Conservation (phyloP, 1,140 invertebrate genomes). For the Hormaphis cornu region DNA sequence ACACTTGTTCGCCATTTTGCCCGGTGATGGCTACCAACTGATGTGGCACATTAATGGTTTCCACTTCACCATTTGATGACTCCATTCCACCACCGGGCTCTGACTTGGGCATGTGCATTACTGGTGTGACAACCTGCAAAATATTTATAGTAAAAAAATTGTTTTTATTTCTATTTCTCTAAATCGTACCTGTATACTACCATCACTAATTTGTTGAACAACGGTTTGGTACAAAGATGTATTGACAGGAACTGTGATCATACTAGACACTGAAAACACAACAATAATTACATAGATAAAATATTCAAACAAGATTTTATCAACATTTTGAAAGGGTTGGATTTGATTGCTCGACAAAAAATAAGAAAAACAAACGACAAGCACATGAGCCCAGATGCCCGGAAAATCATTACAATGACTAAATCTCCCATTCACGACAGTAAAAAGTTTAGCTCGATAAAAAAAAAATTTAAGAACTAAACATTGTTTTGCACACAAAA, state of each 20-base stretch:
- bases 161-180: not conserved
- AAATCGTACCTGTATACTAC: slow-evolving; percentile 57
- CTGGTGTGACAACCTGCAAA: slow-evolving; percentile 52
- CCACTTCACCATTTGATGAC: slow-evolving; percentile 48
- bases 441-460: too few relatives aligned
- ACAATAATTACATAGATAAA: slow-evolving; percentile 60
- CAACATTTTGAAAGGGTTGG: not conserved
- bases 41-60: slow-evolving; percentile 54
- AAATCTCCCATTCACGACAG: too few relatives aligned
- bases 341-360: not conserved
- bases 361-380: not conserved
- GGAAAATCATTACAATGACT: not conserved
- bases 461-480: too few relatives aligned
- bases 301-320: slow-evolving; percentile 30
- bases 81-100: slow-evolving; percentile 46
- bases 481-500: too few relatives aligned
- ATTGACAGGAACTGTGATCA: slow-evolving; percentile 89
- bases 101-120: slow-evolving; percentile 69
- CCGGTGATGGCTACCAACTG: slow-evolving; percentile 65
- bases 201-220: slow-evolving; percentile 69
- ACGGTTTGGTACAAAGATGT: slow-evolving; percentile 94
- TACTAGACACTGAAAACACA: slow-evolving; percentile 71
- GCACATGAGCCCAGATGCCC: not conserved
- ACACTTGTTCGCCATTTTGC: slow-evolving; percentile 59
- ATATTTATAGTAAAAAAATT: not conserved